Base-by-base conservation (phyloP, 1,140 invertebrate genomes). In the Drosophila mojavensis region DNA sequence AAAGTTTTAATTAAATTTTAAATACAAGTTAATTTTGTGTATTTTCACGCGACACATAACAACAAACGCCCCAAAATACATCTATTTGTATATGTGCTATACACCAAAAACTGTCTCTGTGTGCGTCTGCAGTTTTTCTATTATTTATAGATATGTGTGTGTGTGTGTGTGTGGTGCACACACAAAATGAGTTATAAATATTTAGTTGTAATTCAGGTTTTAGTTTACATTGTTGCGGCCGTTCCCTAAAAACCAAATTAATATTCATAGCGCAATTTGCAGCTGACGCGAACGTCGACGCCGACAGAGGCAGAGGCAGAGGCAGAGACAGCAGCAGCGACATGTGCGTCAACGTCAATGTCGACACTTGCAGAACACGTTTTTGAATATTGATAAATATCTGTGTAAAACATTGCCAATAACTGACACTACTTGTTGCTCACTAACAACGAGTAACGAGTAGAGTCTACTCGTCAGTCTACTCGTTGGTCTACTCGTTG, bases 1-100 rank as follows among this genome's bases (percentile, higher is more conserved):
- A 81, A 88, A 89, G 84, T 89, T 89, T 89, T 89, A 89, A 89
- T 89, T 89, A 89, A 89, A 89, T 89, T 89, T 89, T 89, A 89
- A 89, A 89, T 89, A 83, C 84, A 89, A 89, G 81, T 89, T 89
- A 89, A 89, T 89, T 89, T 79, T 89, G 83, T 88, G 78, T 89
- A 89, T 78, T 88, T 83, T 78, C 70, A 75, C 74, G 61, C 77
- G 63, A 76, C 54, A 61, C 61, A 61, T 53, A 68, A 53, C 43
- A 54, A 47, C 48, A 62, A 63, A 70, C 43, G 45, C 30, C 33
- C 65, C 71, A 63, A 70, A 70, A 70, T 75, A 55, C 64, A 60
- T 70, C 59, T 60, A 70, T 75, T 75, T 70, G 67, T 67, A 75
- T 75, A 63, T 75, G 43, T 69, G 28, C 5, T 69, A 56, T 69